Conservation (phyloP, 2,888 invertebrate genomes). For the Amphipyra berbera region DNA sequence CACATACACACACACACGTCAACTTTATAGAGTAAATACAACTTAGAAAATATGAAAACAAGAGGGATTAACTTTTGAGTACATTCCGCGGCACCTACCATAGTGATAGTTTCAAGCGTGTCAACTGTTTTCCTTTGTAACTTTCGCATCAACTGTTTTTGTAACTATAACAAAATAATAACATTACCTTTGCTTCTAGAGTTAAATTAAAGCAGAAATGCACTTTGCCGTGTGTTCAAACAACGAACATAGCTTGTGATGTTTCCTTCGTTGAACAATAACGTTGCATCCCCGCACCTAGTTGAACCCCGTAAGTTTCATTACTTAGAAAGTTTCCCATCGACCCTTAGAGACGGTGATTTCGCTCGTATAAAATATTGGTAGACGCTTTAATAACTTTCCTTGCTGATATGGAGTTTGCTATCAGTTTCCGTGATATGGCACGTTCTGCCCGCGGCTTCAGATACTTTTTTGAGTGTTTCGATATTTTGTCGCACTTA, state of each 20-base stretch:
- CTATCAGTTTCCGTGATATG: constrained; percentile 73
- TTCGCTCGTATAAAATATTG: constrained; percentile 77
- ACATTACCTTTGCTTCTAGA: background rate
- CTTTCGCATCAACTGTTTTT: no score
- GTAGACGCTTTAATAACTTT: constrained; percentile 78
- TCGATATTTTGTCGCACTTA: constrained; percentile 54
- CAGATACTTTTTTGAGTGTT: constrained; percentile 62
- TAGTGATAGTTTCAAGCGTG: background rate
- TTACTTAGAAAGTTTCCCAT: constrained; percentile 61
- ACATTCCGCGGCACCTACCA: no score
- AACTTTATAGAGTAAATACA: no score
- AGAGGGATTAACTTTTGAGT: no score
- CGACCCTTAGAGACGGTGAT: constrained; percentile 70
- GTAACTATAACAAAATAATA: background rate
- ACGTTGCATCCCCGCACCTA: constrained; percentile 33
- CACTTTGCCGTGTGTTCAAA: background rate
- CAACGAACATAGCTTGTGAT: background rate
- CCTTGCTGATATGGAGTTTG: constrained; percentile 73
- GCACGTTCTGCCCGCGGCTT: constrained; percentile 69
- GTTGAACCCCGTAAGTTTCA: constrained; percentile 34
- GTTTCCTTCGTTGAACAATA: background rate
- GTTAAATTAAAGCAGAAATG: background rate
- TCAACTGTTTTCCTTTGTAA: background rate
- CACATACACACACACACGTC: no score
- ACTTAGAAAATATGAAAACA: no score